Conservation (phyloP, 2,113 vertebrate genomes). For the Zapus hudsonius region DNA sequence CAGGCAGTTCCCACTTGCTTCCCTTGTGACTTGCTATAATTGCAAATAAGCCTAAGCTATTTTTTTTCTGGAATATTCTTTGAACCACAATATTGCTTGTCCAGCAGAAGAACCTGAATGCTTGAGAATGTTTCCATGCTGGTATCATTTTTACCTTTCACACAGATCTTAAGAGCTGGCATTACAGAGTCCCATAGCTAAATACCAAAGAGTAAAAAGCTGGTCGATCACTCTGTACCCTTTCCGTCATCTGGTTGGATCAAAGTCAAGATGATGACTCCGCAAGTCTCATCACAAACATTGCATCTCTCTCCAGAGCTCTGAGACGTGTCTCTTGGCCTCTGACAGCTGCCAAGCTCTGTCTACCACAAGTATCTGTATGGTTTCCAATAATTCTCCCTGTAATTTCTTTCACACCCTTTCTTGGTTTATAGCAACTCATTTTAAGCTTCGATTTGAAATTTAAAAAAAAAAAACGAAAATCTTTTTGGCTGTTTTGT, state of each 20-base stretch:
- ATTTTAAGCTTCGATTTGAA: constrained; percentile 18
- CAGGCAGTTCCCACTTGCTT: not conserved
- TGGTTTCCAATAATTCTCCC: not conserved
- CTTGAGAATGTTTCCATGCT: constrained; percentile 36
- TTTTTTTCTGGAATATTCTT: constrained; percentile 59
- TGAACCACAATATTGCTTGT: not conserved
- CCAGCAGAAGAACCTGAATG: constrained; percentile 6
- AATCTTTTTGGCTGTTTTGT: not conserved
- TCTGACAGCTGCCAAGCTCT: not conserved
- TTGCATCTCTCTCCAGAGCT: not conserved
- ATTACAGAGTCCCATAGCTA: not conserved
- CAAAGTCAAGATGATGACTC: not conserved
- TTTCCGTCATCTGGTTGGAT: constrained; percentile 11
- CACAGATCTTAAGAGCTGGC: not conserved
- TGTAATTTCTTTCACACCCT: constrained; percentile 24
- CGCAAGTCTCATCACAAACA: not conserved
- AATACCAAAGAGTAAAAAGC: not conserved
- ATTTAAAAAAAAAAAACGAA: constrained; percentile 10
- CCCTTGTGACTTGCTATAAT: not conserved
- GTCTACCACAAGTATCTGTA: not conserved
- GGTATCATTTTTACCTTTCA: constrained; percentile 27
- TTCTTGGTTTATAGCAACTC: constrained; percentile 27
- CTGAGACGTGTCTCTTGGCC: not conserved
- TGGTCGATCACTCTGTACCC: not conserved
- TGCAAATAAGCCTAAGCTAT: not conserved